phyloP scores from a whole-genome alignment of 2,888 invertebrate species.

The Machimus atricapillus region DNA sequence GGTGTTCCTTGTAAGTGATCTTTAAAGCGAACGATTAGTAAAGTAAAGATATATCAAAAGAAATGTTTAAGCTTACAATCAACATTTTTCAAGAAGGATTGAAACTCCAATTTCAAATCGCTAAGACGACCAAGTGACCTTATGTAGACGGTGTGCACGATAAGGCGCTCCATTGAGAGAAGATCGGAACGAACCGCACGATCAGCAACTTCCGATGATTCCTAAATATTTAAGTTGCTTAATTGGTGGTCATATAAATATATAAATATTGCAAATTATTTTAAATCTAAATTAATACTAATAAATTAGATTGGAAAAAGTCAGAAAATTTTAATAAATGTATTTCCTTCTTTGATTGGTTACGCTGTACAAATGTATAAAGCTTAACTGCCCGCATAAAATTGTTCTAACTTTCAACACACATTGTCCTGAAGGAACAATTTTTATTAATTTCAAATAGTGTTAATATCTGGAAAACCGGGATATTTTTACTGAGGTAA shows the following conservation, averaged over 20 bases:
- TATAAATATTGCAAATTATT: neutral
- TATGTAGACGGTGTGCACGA: slow-evolving; percentile 95
- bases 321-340: no score
- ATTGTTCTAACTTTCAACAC: no score
- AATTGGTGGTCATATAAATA: neutral
- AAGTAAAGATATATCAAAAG: neutral
- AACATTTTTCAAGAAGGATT: slow-evolving; percentile 68
- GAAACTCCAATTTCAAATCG: slow-evolving; percentile 75
- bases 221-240: slow-evolving; percentile 46
- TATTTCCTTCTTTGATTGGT: no score
- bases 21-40: slow-evolving; percentile 55
- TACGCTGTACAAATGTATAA: no score
- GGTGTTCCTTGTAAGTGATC: slow-evolving; percentile 91
- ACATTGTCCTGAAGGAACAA: no score
- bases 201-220: slow-evolving; percentile 71
- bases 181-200: slow-evolving; percentile 86
- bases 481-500: no score
- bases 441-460: no score
- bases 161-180: slow-evolving; percentile 91
- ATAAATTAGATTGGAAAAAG: no score
- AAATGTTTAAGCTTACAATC: slow-evolving; percentile 66
- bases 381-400: no score
- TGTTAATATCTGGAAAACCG: no score
- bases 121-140: slow-evolving; percentile 83
- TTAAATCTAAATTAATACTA: neutral